Conservation (phyloP, 2,113 vertebrate genomes). For the Daphoenositta chrysoptera region DNA sequence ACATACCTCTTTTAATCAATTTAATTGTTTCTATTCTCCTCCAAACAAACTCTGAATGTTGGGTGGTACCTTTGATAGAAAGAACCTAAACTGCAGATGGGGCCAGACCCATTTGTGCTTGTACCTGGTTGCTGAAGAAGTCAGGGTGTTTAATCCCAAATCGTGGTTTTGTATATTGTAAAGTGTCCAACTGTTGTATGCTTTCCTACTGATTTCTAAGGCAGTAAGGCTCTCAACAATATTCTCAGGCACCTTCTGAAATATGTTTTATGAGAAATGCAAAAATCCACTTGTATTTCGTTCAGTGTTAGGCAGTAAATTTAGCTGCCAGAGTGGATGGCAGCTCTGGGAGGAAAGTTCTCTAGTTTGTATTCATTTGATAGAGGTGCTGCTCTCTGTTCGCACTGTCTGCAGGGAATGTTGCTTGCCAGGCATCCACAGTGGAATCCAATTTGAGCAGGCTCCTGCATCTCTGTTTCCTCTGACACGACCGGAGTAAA, state of each 20-base stretch:
- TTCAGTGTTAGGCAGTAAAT: background rate
- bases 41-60: background rate
- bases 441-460: background rate
- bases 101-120: background rate
- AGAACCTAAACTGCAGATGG: background rate
- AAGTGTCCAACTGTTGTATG: background rate
- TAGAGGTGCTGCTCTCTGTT: background rate
- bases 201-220: background rate
- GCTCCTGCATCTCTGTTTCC: background rate
- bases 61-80: background rate
- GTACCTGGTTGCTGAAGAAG: background rate
- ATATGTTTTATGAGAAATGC: background rate
- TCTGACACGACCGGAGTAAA: background rate
- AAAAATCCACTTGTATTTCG: background rate
- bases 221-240: background rate
- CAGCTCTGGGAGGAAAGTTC: background rate
- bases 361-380: background rate
- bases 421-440: background rate
- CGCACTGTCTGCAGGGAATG: background rate
- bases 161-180: background rate
- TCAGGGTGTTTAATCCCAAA: background rate
- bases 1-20: background rate
- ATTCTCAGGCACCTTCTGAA: background rate
- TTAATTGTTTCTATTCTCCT: background rate
- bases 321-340: background rate